phyloP scores from a whole-genome alignment of 1,140 invertebrate species.

The Aplysia californica region DNA sequence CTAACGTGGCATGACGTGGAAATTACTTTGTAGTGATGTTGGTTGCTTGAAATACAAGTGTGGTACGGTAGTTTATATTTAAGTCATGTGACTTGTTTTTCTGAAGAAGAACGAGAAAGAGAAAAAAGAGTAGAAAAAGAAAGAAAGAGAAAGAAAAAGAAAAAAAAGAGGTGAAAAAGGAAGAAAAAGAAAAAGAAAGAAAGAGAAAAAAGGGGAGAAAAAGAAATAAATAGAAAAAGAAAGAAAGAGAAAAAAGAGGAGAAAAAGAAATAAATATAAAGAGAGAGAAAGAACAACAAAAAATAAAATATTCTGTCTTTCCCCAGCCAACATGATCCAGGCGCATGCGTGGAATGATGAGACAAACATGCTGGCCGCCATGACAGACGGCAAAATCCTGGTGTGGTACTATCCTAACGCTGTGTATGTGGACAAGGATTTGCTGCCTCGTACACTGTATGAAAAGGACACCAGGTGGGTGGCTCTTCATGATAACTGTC shows the following conservation, averaged over 20 bases:
- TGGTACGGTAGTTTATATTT: no score
- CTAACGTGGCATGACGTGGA: no score
- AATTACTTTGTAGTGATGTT: no score
- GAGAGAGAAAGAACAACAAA: neutral
- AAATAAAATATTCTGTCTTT: neutral
- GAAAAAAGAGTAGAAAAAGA: no score
- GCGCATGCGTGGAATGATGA: constrained; percentile 85
- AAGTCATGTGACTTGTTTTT: no score
- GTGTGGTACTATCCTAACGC: constrained; percentile 89
- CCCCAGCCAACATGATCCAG: constrained; percentile 81
- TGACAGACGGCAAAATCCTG: constrained; percentile 82
- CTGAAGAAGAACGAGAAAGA: no score
- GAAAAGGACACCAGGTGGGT: constrained; percentile 75
- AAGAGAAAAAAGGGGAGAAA: neutral
- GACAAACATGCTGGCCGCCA: constrained; percentile 85
- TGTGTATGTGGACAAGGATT: constrained; percentile 79
- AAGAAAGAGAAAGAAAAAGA: neutral
- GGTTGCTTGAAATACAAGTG: no score
- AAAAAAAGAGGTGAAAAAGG: constrained; percentile 5
- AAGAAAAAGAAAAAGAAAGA: neutral
- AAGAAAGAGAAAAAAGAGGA: neutral
- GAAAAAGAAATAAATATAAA: neutral
- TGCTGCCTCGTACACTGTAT: constrained; percentile 75
- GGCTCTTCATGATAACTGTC: neutral
- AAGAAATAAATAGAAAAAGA: neutral